phyloP scores from a whole-genome alignment of 1,140 invertebrate genomes.

The Eulimnadia texana region DNA sequence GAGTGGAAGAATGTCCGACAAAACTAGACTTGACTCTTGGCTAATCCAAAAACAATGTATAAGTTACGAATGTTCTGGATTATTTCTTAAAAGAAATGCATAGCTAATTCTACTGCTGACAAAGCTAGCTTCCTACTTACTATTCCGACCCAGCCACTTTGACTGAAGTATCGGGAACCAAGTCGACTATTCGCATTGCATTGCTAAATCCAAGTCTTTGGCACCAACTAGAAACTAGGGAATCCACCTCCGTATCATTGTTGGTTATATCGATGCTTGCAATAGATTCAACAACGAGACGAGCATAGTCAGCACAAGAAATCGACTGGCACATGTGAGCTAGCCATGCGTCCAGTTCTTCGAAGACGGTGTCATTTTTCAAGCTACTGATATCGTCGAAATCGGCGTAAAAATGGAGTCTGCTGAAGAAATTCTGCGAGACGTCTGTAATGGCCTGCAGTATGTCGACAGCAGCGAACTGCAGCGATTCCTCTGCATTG shows the following conservation, averaged over 20 bases:
- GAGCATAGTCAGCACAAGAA: background rate
- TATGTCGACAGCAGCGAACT: background rate
- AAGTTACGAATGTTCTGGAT: background rate
- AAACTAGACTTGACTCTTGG: constrained; percentile 21
- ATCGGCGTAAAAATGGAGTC: background rate
- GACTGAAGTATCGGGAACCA: background rate
- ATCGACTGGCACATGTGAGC: background rate
- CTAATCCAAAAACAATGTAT: constrained; percentile 12
- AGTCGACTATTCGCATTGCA: background rate
- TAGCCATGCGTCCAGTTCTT: background rate
- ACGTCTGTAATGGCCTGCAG: background rate
- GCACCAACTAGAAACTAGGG: background rate
- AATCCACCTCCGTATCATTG: background rate
- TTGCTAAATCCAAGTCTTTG: background rate
- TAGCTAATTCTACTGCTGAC: no score
- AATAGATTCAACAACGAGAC: background rate
- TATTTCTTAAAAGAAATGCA: no score
- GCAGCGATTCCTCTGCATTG: background rate
- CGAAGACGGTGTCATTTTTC: background rate
- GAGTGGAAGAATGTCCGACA: constrained; percentile 64
- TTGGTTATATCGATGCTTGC: background rate
- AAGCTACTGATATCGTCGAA: background rate
- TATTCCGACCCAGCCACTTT: background rate
- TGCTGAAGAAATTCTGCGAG: background rate
- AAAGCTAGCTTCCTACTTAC: no score